phyloP scores from a whole-genome alignment of 2,888 invertebrate genomes.

The Cetonia aurata region DNA sequence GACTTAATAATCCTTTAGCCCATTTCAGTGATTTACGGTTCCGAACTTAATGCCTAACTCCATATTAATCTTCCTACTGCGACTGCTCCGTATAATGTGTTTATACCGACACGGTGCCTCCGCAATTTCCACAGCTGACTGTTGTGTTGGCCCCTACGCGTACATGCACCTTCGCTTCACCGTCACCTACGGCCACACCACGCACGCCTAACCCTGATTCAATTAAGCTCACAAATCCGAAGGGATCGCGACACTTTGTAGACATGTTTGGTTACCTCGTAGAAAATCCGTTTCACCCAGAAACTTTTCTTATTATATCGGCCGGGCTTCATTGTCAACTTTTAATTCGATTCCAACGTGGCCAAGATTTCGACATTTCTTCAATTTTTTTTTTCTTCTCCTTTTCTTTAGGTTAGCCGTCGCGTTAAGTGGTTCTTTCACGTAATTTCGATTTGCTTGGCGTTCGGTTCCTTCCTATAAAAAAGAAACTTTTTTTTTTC shows the following conservation, averaged over 20 bases:
- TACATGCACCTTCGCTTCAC: conserved; percentile 7
- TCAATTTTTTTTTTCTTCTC: conserved; percentile 5
- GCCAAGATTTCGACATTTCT: conserved; percentile 25
- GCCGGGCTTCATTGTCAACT: conserved; percentile 27
- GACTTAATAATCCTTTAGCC: conserved; percentile 51
- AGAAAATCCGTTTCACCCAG: conserved; percentile 24
- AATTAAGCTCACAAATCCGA: conserved; percentile 47
- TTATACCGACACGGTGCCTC: neutral
- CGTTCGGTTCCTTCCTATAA: neutral
- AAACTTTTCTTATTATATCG: conserved; percentile 40
- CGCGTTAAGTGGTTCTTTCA: conserved; percentile 20
- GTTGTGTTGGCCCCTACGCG: neutral
- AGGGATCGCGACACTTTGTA: conserved; percentile 35
- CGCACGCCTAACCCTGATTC: conserved; percentile 50
- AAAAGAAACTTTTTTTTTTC: neutral
- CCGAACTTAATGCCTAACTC: conserved; percentile 50
- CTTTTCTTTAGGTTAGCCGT: conserved; percentile 5
- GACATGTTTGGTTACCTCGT: conserved; percentile 34
- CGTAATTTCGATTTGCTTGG: neutral
- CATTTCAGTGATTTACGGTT: conserved; percentile 51
- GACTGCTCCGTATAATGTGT: conserved; percentile 48
- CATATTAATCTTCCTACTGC: conserved; percentile 52
- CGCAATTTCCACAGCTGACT: neutral
- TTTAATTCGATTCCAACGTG: conserved; percentile 27
- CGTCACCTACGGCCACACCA: conserved; percentile 45